Percentiles rank a stretch among this genome's conserved stretches.
phyloP scores from a whole-genome alignment of 1,140 invertebrate genomes.

The Harlomillsia oculata region DNA sequence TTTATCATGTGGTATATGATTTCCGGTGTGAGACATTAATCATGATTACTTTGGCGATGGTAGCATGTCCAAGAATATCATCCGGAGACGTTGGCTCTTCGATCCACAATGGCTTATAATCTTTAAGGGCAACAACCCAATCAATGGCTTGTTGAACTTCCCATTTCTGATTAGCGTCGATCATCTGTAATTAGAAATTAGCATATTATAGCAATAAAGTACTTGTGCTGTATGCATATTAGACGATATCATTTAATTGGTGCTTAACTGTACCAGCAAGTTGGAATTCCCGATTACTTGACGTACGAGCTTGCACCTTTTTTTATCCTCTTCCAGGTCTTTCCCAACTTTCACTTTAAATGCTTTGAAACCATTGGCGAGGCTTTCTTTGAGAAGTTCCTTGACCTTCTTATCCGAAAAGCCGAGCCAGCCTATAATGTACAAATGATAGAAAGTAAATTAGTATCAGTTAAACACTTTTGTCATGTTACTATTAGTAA shows the following conservation, averaged over 20 bases:
- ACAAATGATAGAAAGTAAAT: background rate
- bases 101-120: conserved; percentile 74
- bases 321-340: conserved; percentile 64
- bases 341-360: conserved; percentile 88
- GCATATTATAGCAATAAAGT: no score
- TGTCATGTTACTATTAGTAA: background rate
- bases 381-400: conserved; percentile 58
- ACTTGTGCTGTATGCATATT: background rate
- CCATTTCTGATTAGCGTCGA: conserved; percentile 89
- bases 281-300: conserved; percentile 65
- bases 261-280: conserved; percentile 41
- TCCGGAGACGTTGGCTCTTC: conserved; percentile 90
- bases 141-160: conserved; percentile 70
- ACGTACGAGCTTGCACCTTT: conserved; percentile 58
- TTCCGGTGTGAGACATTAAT: no score
- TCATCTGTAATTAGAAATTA: conserved; percentile 51
- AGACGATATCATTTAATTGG: background rate
- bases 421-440: conserved; percentile 60
- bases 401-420: conserved; percentile 60
- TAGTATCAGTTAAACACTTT: background rate
- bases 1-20: no score
- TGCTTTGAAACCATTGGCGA: conserved; percentile 61
- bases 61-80: conserved; percentile 72
- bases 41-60: conserved; percentile 60
- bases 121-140: conserved; percentile 68